These are phyloP conservation scores for Sebastes fasciatus DNA, from an alignment of 2,113 vertebrate species.

Conservation along the genomic window DNA sequence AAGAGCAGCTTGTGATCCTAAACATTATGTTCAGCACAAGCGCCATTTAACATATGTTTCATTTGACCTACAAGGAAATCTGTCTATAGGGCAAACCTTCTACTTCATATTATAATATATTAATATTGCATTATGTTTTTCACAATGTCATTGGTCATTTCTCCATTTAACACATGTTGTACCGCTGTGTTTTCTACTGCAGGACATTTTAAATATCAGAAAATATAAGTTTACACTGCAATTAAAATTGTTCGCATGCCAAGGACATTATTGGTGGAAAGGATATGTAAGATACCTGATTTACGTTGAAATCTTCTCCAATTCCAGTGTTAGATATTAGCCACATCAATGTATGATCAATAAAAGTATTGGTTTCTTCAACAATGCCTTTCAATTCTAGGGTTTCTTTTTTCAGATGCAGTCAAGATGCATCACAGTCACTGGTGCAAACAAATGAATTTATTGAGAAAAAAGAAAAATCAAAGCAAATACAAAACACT, in stretches of 20 bases:
- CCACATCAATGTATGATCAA: slow-evolving; percentile 37
- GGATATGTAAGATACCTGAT: neutral
- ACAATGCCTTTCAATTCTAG: neutral
- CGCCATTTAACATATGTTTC: neutral
- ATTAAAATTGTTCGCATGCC: neutral
- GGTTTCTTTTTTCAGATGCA: slow-evolving; percentile 8
- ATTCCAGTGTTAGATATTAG: slow-evolving; percentile 5
- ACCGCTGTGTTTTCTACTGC: slow-evolving; percentile 14
- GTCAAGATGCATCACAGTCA: slow-evolving; percentile 49
- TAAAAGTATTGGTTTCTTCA: slow-evolving; percentile 30
- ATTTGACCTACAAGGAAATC: neutral
- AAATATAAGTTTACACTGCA: slow-evolving; percentile 26
- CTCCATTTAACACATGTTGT: neutral
- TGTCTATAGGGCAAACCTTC: neutral
- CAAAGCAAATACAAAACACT: slow-evolving; percentile 84
- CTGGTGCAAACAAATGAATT: slow-evolving; percentile 83
- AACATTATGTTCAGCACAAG: neutral
- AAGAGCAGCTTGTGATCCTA: neutral
- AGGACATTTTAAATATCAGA: neutral
- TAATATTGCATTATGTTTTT: neutral
- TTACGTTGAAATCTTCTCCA: neutral
- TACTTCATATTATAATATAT: neutral
- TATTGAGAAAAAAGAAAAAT: slow-evolving; percentile 79
- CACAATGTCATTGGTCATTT: slow-evolving; percentile 34
- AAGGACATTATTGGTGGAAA: neutral